These are phyloP conservation scores for Thamnaconus septentrionalis DNA, from an alignment of 2,113 vertebrate species.

Conservation along the genomic window DNA sequence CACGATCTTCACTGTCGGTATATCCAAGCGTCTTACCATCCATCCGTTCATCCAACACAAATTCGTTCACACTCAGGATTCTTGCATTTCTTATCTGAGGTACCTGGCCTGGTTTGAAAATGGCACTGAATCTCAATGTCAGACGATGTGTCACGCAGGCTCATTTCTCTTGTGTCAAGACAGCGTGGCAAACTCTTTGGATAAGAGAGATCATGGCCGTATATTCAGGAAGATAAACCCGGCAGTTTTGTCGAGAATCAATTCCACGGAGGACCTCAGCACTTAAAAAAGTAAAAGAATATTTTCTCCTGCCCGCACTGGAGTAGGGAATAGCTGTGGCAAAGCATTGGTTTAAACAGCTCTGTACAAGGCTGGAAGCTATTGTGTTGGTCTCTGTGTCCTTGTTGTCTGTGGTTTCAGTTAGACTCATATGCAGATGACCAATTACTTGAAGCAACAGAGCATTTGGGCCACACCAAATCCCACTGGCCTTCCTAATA, in stretches of 20 bases:
- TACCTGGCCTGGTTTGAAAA: constrained; percentile 16
- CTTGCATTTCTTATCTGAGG: constrained; percentile 38
- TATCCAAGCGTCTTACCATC: constrained; percentile 7
- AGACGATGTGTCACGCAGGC: constrained; percentile 24
- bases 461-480: constrained; percentile 34
- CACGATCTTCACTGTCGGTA: constrained; percentile 49
- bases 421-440: constrained; percentile 23
- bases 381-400: no score
- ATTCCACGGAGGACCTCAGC: no score
- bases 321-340: no score
- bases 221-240: no score
- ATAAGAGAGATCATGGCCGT: constrained; percentile 12
- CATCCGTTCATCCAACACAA: constrained; percentile 15
- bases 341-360: no score
- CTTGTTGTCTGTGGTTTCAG: constrained; percentile 19
- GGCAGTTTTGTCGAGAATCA: no score
- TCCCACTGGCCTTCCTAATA: constrained; percentile 40
- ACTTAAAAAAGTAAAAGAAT: no score
- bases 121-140: constrained; percentile 47
- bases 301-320: no score
- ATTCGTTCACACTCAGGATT: not conserved
- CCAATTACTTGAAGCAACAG: constrained; percentile 48
- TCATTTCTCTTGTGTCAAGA: constrained; percentile 66
- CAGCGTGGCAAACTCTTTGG: constrained; percentile 34
- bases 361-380: no score